phyloP scores from a whole-genome alignment of 2,888 invertebrate species.

The Cataglyphis albicans region DNA sequence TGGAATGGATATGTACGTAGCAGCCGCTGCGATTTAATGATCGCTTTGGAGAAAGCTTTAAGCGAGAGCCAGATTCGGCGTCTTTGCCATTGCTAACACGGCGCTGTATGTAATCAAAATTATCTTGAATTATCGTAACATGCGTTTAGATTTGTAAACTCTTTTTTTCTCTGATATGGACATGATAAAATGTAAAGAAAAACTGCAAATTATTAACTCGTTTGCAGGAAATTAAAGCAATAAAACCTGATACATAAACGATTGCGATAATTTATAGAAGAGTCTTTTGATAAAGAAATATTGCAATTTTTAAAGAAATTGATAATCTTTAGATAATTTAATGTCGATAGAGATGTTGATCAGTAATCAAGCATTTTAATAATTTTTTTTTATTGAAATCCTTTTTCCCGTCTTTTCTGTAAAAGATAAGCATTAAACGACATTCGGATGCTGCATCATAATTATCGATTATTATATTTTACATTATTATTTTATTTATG shows the following conservation, averaged over 20 bases:
- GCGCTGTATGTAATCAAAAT: conserved; percentile 64
- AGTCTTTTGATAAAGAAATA: neutral
- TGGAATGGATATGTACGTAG: conserved; percentile 57
- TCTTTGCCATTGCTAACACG: conserved; percentile 56
- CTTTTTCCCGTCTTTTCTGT: neutral
- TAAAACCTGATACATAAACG: neutral
- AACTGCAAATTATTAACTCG: conserved; percentile 1
- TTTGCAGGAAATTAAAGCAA: conserved; percentile 1
- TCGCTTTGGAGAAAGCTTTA: conserved; percentile 65
- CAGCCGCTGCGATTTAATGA: conserved; percentile 55
- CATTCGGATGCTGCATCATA: neutral
- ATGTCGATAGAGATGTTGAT: neutral
- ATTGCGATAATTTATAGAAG: neutral
- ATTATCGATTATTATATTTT: conserved; percentile 3
- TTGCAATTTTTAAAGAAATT: neutral
- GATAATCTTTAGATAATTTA: neutral
- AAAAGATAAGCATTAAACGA: neutral
- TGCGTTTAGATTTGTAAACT: conserved; percentile 57
- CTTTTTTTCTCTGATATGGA: neutral
- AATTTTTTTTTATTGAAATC: neutral
- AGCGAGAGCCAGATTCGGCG: conserved; percentile 54
- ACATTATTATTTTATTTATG: conserved; percentile 16
- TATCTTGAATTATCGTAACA: conserved; percentile 66
- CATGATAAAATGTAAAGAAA: conserved; percentile 19
- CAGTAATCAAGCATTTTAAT: neutral